phyloP scores from a whole-genome alignment of 2,888 invertebrate genomes.

The Clunio marinus region DNA sequence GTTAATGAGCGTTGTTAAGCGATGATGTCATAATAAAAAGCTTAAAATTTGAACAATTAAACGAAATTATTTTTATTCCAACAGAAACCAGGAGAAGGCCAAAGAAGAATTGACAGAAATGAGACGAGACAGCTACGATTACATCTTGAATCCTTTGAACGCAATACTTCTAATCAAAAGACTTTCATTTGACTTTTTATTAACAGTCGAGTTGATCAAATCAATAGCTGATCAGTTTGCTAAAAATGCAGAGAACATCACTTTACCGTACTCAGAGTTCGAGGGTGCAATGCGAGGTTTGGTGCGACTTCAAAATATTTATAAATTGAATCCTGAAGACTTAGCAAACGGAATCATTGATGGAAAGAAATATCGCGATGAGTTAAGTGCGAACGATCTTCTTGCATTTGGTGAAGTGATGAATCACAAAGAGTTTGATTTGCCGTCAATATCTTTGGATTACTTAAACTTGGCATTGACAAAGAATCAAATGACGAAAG shows the following conservation, averaged over 20 bases:
- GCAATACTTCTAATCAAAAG: constrained; percentile 11
- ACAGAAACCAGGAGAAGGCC: not conserved
- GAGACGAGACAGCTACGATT: not conserved
- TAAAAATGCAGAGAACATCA: not conserved
- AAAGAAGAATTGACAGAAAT: not conserved
- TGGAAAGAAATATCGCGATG: not conserved
- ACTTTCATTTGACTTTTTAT: not conserved
- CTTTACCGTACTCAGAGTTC: not conserved
- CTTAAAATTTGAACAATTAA: too few relatives aligned
- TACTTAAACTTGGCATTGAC: not conserved
- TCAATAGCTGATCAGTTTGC: not conserved
- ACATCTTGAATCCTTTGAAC: constrained; percentile 18
- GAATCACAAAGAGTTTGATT: not conserved
- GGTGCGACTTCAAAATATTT: not conserved
- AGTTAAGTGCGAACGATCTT: not conserved
- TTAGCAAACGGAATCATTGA: not conserved
- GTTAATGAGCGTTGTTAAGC: too few relatives aligned
- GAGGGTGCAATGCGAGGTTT: not conserved
- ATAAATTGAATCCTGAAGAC: not conserved
- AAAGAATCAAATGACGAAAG: not conserved
- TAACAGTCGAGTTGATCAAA: not conserved
- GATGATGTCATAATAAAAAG: too few relatives aligned
- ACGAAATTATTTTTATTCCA: too few relatives aligned
- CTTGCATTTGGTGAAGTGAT: not conserved
- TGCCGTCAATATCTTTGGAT: too few relatives aligned